These are phyloP conservation scores for Epirrhoe alternata DNA, from an alignment of 2,888 invertebrate genomes.

Conservation along the genomic window DNA sequence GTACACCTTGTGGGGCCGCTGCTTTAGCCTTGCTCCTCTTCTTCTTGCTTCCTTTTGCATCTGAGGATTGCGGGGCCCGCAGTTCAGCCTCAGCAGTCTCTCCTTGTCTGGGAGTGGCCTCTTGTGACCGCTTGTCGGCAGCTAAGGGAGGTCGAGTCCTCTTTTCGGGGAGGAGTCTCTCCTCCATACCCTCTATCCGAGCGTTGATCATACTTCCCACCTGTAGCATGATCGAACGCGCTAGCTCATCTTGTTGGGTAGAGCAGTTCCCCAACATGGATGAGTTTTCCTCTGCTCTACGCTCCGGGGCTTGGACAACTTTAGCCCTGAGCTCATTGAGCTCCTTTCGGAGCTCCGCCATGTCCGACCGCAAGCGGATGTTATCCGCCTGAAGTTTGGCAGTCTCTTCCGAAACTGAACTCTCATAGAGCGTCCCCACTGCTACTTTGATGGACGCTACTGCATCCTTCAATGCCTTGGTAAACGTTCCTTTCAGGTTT, in stretches of 20 bases:
- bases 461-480: background rate
- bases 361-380: too few species aligned
- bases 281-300: too few species aligned
- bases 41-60: background rate
- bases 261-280: background rate
- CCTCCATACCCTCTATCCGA: background rate
- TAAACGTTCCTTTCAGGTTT: background rate
- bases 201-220: background rate
- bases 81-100: background rate
- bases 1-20: too few species aligned
- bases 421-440: too few species aligned
- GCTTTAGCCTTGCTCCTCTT: background rate
- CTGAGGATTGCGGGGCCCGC: background rate
- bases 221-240: background rate
- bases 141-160: background rate
- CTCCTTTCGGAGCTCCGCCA: too few species aligned
- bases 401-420: too few species aligned
- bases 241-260: too few species aligned
- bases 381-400: too few species aligned
- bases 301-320: too few species aligned
- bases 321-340: too few species aligned
- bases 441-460: too few species aligned
- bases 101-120: background rate
- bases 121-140: background rate
- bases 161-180: background rate